A percentile compares a stretch with the other conserved stretches of the same genome.
Evolutionary conservation across 2,888 invertebrate genomes (phyloP).

Genomic region (Flabesymbios commensalis): DNA sequence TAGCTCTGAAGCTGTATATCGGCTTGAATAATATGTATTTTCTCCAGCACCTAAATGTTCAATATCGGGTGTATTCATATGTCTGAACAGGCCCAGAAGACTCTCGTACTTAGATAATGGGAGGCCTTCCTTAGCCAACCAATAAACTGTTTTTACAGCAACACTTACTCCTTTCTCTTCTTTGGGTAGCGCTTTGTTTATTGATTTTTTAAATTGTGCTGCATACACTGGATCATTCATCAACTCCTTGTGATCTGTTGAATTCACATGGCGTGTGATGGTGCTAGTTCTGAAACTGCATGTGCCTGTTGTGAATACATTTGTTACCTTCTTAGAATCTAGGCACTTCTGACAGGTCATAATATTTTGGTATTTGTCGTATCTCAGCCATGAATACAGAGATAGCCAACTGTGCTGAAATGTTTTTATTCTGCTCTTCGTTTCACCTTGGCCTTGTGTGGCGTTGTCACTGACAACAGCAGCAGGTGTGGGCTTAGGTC

Average conservation of each 20-base stretch:
- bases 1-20: slow-evolving; percentile 1
- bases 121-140: slow-evolving; percentile 5
- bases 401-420: too few relatives aligned
- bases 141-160: slow-evolving; percentile 5
- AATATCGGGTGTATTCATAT: neutral
- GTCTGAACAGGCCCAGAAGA: neutral
- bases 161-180: slow-evolving; percentile 4
- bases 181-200: neutral
- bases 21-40: neutral
- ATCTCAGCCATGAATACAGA: too few relatives aligned
- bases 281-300: too few relatives aligned
- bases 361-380: too few relatives aligned
- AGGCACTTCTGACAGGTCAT: too few relatives aligned
- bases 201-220: neutral
- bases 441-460: too few relatives aligned
- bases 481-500: too few relatives aligned
- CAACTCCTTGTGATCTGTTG: neutral
- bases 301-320: too few relatives aligned
- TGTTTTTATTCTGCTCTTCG: too few relatives aligned
- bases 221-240: neutral
- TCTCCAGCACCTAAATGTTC: neutral
- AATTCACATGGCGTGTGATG: too few relatives aligned
- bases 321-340: too few relatives aligned
- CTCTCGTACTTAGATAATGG: slow-evolving; percentile 9
- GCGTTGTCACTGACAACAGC: too few relatives aligned